Evolutionary conservation across 2,113 vertebrate species (phyloP), one percentile per base, ranked within the genome.

Genomic region (rabbit (Oryctolagus cuniculus)): DNA sequence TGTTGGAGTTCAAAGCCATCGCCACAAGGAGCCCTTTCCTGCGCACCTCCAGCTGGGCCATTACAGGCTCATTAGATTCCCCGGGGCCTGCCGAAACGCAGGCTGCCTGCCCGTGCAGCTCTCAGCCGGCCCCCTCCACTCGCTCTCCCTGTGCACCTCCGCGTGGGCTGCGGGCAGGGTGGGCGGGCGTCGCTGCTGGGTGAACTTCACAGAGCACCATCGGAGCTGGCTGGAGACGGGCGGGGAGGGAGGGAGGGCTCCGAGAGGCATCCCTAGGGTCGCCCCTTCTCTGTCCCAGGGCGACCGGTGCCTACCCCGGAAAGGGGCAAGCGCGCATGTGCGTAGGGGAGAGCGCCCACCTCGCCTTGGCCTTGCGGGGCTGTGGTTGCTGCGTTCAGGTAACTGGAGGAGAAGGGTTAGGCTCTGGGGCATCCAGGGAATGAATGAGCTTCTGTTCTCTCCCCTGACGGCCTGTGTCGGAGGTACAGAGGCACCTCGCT

Each of bases 371-470:
- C 16, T 53, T 72, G 75, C 74, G 10, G 63, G 74, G 29, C 11
- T n/a, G 73, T 51, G 49, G 1, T 24, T 27, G 11, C 55, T 73
- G 73, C 36, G 34, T 58, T 89, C 12, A 38, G 84, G 87, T 77
- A 91, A 91, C 66, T 67, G 2, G 77, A 87, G 75, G 53, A 90
- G 83, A 77, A 88, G 90, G 89, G 63, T 77, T 94, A 95, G 86
- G 90, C 96, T 96, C 79, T 77, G 88, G 95, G 94, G 93, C 75
- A 89, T 64, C 49, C 24, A 1, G 17, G 78, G 72, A 90, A 97
- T 97, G 96, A 97, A 97, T 96, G 94, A 58, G 86, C 79, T 90
- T 97, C 96, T 97, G 96, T 97, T 97, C 96, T 95, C 89, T 82
- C 70, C 55, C 93, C 95, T 92, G 94, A 97, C 95, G 95, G 78